Base-by-base conservation (phyloP, 2,113 vertebrate species). In the Pseudolaguvia tuberculata region DNA sequence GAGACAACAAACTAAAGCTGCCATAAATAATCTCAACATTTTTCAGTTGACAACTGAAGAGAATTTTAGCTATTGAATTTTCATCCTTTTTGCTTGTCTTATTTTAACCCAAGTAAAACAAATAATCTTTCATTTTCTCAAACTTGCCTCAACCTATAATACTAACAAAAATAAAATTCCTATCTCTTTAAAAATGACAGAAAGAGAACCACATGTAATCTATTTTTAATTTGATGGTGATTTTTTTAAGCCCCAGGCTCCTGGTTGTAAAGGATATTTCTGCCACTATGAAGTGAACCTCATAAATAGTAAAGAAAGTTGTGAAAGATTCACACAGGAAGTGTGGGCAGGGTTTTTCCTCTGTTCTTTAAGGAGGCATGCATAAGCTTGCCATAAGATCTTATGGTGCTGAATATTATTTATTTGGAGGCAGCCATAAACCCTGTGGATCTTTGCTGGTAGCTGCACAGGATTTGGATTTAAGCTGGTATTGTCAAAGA, bases 11-110 rank as follows among this genome's bases (percentile, higher is more conserved):
- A 87, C 79, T 83, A 84, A 88, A 82, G 80, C 76, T 78, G 84
- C 86, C 82, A 85, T 88, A 85, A 85, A 89, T 87, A 85, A 87
- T 88, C 88, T 88, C 81, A 78, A 77, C 75, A 27, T 56, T 62
- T 53, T 70, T 74, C 47, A 70, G 70, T 68, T 65, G 50, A 73
- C 55, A 45, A 50, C 48, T 48, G 65, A 75, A 18, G 50, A 65
- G 55, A 75, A 53, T 78, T 53, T 65, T 48, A 81, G 35, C 75
- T 69, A 74, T 55, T 21, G 47, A 67, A 67, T 78, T 71, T 66
- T 72, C 13, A 62, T 66, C 42, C 70, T 42, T 53, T 23, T 39
- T 78, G 48, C 25, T 29, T 58, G 72, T 56, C 61, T 35, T 61
- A 71, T 48, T 78, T 35, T 29, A 45, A 65, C 39, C 31, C 47